Base-by-base conservation (phyloP, 2,113 vertebrate genomes). In the Solea solea region DNA sequence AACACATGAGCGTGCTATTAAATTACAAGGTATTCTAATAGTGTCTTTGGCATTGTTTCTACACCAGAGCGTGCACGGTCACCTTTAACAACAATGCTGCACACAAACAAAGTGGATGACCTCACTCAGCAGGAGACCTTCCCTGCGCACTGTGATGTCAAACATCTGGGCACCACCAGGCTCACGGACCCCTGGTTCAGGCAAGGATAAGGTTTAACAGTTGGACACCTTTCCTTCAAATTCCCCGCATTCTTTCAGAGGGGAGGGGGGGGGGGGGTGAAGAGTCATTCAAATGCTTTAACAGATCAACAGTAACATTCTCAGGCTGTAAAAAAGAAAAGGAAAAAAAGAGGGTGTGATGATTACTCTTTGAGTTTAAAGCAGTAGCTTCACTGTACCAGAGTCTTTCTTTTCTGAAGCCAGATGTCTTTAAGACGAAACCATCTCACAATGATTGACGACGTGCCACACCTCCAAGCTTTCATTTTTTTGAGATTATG, bases 141-240 rank as follows among this genome's bases (percentile, higher is more conserved):
- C 49, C 52, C 80, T 51, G 60, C 5, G 11, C 67, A 68, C 72
- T 46, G 71, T 55, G 67, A 70, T 74, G 79, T 72, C 55, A 78
- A 80, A 74, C 90, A 92, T 92, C 90, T 91, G 86, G 82, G 81
- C 77, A 80, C 74, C 84, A 84, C 53, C 72, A 74, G 81, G 66
- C 58, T 1, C 5, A 27, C 9, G 50, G 52, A 44, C 21, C 68
- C 39, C 10, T 50, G 68, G 76, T 75, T 86, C 82, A 88, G 74
- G 64, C 69, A 54, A 80, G 87, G 88, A 86, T 83, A 87, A 61
- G 53, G 58, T 81, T 63, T 62, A 88, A 88, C 90, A 83, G 87
- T 82, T 86, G 83, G 86, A 86, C 50, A 28, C 78, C 75, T 39
- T 87, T 75, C 70, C 39, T 74, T 76, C 70, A 46, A 78, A 92